Evolutionary conservation across 1,140 invertebrate species (phyloP).

Genomic region (Orchesella cincta): DNA sequence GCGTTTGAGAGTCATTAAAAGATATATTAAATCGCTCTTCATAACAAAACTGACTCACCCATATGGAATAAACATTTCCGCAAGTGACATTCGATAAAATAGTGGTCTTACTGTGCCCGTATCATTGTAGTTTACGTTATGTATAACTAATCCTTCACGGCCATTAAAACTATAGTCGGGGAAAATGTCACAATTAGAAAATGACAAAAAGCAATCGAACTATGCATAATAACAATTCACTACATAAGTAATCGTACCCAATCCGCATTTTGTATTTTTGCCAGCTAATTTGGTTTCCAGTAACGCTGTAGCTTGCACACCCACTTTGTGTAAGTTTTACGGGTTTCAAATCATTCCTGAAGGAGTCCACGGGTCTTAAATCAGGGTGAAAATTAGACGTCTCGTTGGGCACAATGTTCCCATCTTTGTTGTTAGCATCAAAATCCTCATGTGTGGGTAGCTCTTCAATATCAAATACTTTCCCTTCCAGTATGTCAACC

Average conservation of each 20-base stretch:
- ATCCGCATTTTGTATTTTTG: slow-evolving; percentile 32
- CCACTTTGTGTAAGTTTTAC: not conserved
- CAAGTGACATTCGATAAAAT: slow-evolving; percentile 27
- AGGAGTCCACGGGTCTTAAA: not conserved
- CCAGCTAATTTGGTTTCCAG: slow-evolving; percentile 29
- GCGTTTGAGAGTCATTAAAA: not conserved
- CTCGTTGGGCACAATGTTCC: slow-evolving; percentile 10
- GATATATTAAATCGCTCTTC: not conserved
- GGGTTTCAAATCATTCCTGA: not conserved
- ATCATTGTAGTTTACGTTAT: slow-evolving; percentile 32
- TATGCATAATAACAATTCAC: not conserved
- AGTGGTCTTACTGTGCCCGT: not conserved
- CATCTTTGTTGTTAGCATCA: slow-evolving; percentile 3
- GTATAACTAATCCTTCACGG: slow-evolving; percentile 32
- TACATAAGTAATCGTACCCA: not conserved
- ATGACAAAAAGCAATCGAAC: not conserved
- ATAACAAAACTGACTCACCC: not conserved
- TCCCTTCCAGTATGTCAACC: slow-evolving; percentile 25
- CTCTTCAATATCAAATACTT: slow-evolving; percentile 26
- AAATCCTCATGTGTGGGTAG: slow-evolving; percentile 29
- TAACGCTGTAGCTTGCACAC: slow-evolving; percentile 3
- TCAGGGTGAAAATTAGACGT: slow-evolving; percentile 28
- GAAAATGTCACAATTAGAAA: not conserved
- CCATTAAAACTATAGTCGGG: slow-evolving; percentile 20
- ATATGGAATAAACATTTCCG: slow-evolving; percentile 33